These are phyloP conservation scores for Parnassius glacialis DNA, from an alignment of 2,888 invertebrate species.

Conservation along the genomic window DNA sequence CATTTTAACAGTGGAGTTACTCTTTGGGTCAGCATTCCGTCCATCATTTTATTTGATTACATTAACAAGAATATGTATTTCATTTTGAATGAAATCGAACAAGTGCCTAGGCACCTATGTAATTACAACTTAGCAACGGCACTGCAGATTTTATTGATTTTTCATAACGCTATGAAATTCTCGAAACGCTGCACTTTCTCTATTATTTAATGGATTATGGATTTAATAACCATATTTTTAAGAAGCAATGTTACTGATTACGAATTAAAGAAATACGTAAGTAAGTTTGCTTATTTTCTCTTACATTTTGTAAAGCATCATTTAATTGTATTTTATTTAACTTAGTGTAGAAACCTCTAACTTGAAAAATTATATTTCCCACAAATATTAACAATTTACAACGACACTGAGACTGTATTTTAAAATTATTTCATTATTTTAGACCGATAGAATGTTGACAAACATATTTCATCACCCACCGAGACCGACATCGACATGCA, in stretches of 20 bases:
- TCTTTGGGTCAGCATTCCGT: constrained; percentile 61
- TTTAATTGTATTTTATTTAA: not conserved
- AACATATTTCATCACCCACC: constrained; percentile 52
- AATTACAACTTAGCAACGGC: constrained; percentile 51
- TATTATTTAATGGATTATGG: too few relatives aligned
- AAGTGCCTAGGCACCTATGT: constrained; percentile 24
- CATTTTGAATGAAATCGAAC: constrained; percentile 30
- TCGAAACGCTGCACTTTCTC: too few relatives aligned
- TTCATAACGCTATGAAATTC: constrained; percentile 31
- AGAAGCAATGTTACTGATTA: constrained; percentile 4
- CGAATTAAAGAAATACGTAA: not conserved
- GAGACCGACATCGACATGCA: constrained; percentile 15
- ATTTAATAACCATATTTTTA: not conserved
- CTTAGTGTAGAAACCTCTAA: not conserved
- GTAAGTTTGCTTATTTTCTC: not conserved
- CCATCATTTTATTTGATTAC: constrained; percentile 47
- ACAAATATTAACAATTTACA: not conserved
- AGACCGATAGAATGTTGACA: constrained; percentile 72
- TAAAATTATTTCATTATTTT: constrained; percentile 19
- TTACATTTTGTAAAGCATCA: not conserved
- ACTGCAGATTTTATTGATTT: constrained; percentile 55
- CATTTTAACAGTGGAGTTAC: constrained; percentile 71
- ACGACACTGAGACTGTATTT: not conserved
- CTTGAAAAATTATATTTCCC: not conserved
- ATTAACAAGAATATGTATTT: constrained; percentile 28